A percentile compares a stretch with the other conserved stretches of the same genome.
Evolutionary conservation across 2,888 invertebrate genomes (phyloP).

Genomic region (Atrina japonica): DNA sequence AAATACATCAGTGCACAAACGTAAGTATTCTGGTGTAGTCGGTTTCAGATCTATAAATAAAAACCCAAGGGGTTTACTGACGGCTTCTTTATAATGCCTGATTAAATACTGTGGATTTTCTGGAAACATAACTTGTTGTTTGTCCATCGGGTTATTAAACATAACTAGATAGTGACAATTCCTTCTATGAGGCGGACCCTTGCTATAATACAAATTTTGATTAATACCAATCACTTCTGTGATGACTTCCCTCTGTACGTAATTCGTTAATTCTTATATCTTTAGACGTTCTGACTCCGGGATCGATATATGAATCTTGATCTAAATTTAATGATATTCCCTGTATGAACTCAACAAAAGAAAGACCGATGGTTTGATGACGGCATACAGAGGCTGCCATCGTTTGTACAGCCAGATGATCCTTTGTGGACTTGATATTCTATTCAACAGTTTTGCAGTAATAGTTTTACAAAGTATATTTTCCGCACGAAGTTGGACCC

Average conservation of each 20-base stretch:
- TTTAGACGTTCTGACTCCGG: conserved; percentile 36
- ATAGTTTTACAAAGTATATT: conserved; percentile 4
- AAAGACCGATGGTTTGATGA: not conserved
- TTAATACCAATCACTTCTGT: conserved; percentile 49
- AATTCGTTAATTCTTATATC: conserved; percentile 43
- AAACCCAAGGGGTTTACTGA: not conserved
- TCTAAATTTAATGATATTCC: conserved; percentile 39
- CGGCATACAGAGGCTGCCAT: conserved; percentile 4
- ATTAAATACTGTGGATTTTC: conserved; percentile 15
- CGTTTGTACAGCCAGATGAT: not conserved
- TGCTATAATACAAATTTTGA: conserved; percentile 48
- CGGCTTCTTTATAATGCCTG: conserved; percentile 1
- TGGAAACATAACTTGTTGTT: conserved; percentile 42
- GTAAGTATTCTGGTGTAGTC: conserved; percentile 31
- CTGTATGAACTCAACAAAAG: conserved; percentile 37
- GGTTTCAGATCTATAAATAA: conserved; percentile 26
- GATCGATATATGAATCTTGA: conserved; percentile 27
- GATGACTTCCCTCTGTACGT: conserved; percentile 49
- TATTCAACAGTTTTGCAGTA: no score
- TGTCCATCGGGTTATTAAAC: conserved; percentile 53
- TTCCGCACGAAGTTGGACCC: no score
- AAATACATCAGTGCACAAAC: no score
- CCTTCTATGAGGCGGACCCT: conserved; percentile 51
- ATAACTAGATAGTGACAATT: conserved; percentile 52
- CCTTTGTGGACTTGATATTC: not conserved